Percentiles rank a stretch among this genome's conserved stretches.
phyloP scores from a whole-genome alignment of 64 coral and sea anemone species.

The Stichodactyla mertensii region DNA sequence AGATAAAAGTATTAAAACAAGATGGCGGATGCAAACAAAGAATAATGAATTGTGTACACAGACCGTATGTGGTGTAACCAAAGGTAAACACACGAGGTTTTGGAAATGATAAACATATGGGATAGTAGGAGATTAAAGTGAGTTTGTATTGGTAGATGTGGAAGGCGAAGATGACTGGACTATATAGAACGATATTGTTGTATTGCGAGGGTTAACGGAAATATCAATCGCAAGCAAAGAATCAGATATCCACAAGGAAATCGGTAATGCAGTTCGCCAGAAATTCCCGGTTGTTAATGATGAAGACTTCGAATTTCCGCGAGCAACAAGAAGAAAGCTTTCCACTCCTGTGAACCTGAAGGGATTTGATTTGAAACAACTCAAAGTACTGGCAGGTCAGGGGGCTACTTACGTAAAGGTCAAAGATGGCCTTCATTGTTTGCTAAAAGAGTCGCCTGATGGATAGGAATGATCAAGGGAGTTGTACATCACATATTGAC shows the following conservation, averaged over 20 bases:
- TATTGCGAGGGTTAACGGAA: slow-evolving; percentile 21
- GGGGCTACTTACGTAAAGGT: slow-evolving; percentile 49
- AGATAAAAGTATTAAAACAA: too few species aligned
- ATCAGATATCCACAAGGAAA: slow-evolving; percentile 27
- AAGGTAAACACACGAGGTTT: too few species aligned
- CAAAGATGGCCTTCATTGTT: slow-evolving; percentile 36
- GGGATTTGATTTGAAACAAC: slow-evolving; percentile 49
- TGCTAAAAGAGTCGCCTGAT: slow-evolving; percentile 2
- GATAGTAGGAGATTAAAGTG: too few species aligned
- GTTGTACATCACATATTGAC: background rate
- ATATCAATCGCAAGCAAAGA: slow-evolving; percentile 20
- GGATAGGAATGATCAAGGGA: background rate
- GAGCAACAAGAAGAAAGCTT: slow-evolving; percentile 28
- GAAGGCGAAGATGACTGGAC: background rate
- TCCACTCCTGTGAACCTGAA: slow-evolving; percentile 40
- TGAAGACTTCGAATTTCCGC: background rate
- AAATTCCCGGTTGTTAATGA: slow-evolving; percentile 14
- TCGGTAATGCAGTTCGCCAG: slow-evolving; percentile 21
- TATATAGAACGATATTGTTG: background rate
- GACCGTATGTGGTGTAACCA: too few species aligned
- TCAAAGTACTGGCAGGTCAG: slow-evolving; percentile 43
- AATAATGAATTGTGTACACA: too few species aligned
- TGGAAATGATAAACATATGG: too few species aligned
- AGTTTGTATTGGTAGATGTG: slow-evolving; percentile 7
- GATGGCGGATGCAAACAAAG: too few species aligned